These are phyloP conservation scores for Pachyuromys duprasi DNA, from an alignment of 2,797 vertebrate species.

Conservation along the genomic window DNA sequence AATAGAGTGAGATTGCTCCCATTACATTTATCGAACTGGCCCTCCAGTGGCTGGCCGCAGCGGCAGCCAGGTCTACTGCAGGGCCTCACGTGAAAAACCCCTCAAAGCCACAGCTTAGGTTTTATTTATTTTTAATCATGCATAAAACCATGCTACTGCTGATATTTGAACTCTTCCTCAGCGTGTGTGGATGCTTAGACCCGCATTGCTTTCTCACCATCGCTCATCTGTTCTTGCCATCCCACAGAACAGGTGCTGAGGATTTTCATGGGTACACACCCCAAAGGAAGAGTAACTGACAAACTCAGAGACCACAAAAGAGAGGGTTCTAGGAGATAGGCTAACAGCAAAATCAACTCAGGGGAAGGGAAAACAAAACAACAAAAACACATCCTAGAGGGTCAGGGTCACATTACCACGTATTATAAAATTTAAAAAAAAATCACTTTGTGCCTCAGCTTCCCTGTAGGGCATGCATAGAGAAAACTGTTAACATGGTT, in stretches of 20 bases:
- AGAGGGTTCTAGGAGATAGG: neutral
- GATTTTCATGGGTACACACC: neutral
- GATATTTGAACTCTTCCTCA: neutral
- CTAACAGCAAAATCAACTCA: neutral
- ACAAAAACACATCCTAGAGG: neutral
- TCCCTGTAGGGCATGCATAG: neutral
- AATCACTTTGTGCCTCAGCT: neutral
- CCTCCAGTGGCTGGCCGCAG: slow-evolving; percentile 64
- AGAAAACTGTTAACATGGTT: neutral
- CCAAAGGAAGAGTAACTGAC: neutral
- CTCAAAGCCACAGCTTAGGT: slow-evolving; percentile 43
- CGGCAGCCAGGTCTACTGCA: slow-evolving; percentile 75
- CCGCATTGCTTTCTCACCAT: neutral
- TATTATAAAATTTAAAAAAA: too few relatives aligned
- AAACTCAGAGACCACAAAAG: neutral
- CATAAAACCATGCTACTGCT: neutral
- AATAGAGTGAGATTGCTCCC: slow-evolving; percentile 86
- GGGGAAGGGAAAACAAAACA: neutral
- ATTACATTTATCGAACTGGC: slow-evolving; percentile 84
- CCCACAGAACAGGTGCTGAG: neutral
- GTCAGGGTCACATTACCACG: too few relatives aligned
- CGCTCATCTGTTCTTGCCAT: neutral
- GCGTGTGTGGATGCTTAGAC: too few relatives aligned
- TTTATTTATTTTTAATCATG: slow-evolving; percentile 43
- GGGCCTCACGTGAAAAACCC: slow-evolving; percentile 28